phyloP scores from a whole-genome alignment of 2,797 vertebrate genomes.

The Miichthys miiuy region DNA sequence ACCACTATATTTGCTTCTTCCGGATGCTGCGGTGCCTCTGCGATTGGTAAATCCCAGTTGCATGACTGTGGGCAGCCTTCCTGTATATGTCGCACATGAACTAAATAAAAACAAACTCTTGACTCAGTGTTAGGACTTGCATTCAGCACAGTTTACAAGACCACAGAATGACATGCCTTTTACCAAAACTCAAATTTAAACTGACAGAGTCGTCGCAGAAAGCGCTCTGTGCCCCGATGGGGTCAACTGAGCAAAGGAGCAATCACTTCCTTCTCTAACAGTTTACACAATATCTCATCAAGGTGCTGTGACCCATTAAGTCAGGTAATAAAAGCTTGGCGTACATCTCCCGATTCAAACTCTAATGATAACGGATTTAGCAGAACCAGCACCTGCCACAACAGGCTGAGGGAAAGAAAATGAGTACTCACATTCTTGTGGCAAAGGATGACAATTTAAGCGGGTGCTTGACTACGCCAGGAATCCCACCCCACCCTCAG shows the following conservation, averaged over 20 bases:
- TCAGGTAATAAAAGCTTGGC: slow-evolving; percentile 4
- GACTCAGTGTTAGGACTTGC: slow-evolving; percentile 70
- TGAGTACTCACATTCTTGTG: slow-evolving; percentile 85
- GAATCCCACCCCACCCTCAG: slow-evolving; percentile 86
- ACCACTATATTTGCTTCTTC: slow-evolving; percentile 57
- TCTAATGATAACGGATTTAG: slow-evolving; percentile 67
- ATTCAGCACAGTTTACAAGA: slow-evolving; percentile 77
- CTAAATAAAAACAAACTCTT: slow-evolving; percentile 80
- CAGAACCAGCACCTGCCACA: slow-evolving; percentile 84
- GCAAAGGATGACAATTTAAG: slow-evolving; percentile 87
- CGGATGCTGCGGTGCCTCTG: slow-evolving; percentile 52
- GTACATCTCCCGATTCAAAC: slow-evolving; percentile 29
- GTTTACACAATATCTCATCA: slow-evolving; percentile 35
- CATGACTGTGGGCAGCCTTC: slow-evolving; percentile 76
- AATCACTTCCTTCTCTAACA: slow-evolving; percentile 41
- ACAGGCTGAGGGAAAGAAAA: slow-evolving; percentile 78
- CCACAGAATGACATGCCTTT: slow-evolving; percentile 78
- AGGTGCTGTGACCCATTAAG: slow-evolving; percentile 44
- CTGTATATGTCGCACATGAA: slow-evolving; percentile 75
- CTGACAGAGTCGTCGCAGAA: slow-evolving; percentile 42
- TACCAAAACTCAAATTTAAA: slow-evolving; percentile 65
- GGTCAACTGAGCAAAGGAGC: slow-evolving; percentile 42
- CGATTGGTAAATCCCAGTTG: slow-evolving; percentile 68
- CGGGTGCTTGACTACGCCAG: slow-evolving; percentile 82
- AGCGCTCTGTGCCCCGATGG: slow-evolving; percentile 28